Evolutionary conservation across 2,797 vertebrate species (phyloP).

Genomic region (Basileuterus tristriatus): DNA sequence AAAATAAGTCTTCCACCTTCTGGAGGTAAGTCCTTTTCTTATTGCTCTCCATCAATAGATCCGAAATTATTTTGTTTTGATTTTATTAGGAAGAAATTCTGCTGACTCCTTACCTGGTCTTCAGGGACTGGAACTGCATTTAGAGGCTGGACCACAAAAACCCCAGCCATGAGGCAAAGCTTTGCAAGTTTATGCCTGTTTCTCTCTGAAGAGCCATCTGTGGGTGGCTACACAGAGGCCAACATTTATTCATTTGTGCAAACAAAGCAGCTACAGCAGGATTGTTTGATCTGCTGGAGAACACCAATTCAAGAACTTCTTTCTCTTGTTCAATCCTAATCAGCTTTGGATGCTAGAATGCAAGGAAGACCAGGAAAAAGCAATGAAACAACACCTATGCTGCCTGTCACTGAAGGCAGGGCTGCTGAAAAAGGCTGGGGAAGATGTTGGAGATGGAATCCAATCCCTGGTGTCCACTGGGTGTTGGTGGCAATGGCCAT

Average conservation of each 20-base stretch:
- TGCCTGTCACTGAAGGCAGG: background rate
- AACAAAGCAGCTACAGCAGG: background rate
- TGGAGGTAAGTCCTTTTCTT: background rate
- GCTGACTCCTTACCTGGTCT: background rate
- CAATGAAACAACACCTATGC: background rate
- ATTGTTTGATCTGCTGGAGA: background rate
- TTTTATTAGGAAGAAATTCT: background rate
- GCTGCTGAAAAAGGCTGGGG: background rate
- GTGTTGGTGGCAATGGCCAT: background rate
- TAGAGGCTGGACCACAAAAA: background rate
- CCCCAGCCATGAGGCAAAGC: background rate
- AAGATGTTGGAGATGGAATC: background rate
- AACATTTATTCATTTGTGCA: background rate
- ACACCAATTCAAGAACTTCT: background rate
- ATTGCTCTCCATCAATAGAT: background rate
- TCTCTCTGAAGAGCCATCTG: background rate
- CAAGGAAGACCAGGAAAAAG: background rate
- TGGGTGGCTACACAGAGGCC: background rate
- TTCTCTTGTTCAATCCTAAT: background rate
- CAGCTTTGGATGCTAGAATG: background rate
- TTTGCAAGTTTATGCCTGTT: background rate
- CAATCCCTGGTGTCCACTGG: background rate
- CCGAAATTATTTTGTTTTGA: background rate
- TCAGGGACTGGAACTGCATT: background rate
- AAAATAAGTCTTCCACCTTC: background rate